These are phyloP conservation scores for Eriocheir sinensis DNA, from an alignment of 1,140 invertebrate species.

Conservation along the genomic window DNA sequence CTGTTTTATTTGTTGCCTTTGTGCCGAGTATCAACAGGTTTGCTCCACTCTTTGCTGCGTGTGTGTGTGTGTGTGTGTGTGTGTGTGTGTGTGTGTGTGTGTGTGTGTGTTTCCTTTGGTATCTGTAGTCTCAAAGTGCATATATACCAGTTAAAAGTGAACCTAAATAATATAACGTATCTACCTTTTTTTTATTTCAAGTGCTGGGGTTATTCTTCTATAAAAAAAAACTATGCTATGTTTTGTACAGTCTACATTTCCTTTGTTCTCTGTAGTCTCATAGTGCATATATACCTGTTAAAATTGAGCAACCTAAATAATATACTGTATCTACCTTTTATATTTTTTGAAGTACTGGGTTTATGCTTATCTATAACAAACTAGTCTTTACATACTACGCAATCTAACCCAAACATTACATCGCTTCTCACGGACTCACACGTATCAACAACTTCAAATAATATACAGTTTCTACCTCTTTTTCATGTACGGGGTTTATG, in stretches of 20 bases:
- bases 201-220: neutral
- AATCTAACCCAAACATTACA: neutral
- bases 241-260: no score
- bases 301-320: neutral
- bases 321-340: neutral
- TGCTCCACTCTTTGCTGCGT: no score
- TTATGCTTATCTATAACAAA: neutral
- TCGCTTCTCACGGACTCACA: no score
- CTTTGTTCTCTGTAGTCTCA: no score
- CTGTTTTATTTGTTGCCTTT: neutral
- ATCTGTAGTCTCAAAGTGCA: no score
- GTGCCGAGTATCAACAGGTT: no score
- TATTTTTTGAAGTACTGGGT: neutral
- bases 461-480: no score
- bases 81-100: conserved; percentile 34
- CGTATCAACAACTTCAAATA: no score
- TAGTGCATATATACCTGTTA: neutral
- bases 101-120: neutral
- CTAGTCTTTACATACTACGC: neutral
- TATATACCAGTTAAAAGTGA: neutral
- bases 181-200: neutral
- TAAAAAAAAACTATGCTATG: no score
- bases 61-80: neutral
- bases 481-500: no score
- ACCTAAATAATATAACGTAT: neutral